A percentile compares a stretch with the other conserved stretches of the same genome.
Conservation (phyloP, 35 echinoderm and acorn worm genomes). For the Heliocidaris erythrogramma region DNA sequence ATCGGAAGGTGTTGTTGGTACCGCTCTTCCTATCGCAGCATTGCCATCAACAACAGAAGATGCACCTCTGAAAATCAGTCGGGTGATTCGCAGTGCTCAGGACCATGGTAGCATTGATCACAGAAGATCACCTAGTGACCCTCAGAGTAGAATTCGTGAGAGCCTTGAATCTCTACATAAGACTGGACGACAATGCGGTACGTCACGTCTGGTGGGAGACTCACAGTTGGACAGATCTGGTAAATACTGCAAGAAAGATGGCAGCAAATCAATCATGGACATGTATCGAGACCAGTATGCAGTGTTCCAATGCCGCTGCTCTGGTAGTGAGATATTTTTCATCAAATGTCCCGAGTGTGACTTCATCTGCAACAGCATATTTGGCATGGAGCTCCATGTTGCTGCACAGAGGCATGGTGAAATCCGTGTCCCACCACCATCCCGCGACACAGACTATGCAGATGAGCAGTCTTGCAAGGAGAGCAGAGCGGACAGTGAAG, state of each 20-base stretch:
- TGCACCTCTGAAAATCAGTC: conserved; percentile 40
- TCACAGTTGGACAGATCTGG: neutral
- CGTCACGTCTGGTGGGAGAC: neutral
- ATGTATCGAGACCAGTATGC: conserved; percentile 63
- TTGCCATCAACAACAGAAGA: conserved; percentile 13
- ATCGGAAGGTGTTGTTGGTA: conserved; percentile 37
- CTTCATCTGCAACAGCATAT: conserved; percentile 85
- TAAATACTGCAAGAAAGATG: conserved; percentile 16
- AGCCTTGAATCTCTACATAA: neutral
- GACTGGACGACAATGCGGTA: neutral
- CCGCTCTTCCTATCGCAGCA: conserved; percentile 29
- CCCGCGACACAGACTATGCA: neutral
- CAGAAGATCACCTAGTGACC: neutral
- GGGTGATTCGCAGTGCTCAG: conserved; percentile 5
- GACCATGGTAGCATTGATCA: neutral
- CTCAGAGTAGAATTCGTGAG: neutral
- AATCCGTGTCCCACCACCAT: neutral
- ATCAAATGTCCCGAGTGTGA: conserved; percentile 83
- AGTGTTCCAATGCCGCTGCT: conserved; percentile 77
- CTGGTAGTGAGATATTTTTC: conserved; percentile 68
- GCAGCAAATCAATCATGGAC: conserved; percentile 2
- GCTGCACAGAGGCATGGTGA: conserved; percentile 65
- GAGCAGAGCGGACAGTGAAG: conserved; percentile 31
- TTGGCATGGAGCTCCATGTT: conserved; percentile 77
- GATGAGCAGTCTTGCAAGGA: neutral